These are phyloP conservation scores for Halocaridina rubra DNA, from an alignment of 2,888 invertebrate species.

Conservation along the genomic window DNA sequence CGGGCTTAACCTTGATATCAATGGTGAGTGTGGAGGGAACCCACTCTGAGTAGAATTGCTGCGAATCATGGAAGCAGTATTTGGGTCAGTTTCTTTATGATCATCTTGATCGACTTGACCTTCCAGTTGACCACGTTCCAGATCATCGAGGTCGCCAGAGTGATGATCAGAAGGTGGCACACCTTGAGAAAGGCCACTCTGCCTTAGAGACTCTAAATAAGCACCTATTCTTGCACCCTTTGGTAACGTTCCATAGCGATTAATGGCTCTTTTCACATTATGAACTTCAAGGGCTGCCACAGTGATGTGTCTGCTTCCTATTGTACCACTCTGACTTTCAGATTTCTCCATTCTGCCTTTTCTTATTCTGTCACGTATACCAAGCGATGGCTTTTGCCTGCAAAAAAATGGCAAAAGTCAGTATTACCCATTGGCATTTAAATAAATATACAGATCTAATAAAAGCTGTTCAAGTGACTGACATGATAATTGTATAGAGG, in stretches of 20 bases:
- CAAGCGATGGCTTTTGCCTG: slow-evolving; percentile 44
- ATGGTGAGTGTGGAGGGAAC: slow-evolving; percentile 64
- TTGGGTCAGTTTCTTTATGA: slow-evolving; percentile 68
- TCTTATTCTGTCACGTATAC: slow-evolving; percentile 41
- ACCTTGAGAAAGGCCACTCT: slow-evolving; percentile 75
- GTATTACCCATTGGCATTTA: too few relatives aligned
- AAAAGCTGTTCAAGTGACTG: too few relatives aligned
- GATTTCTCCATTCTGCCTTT: slow-evolving; percentile 55
- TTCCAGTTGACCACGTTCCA: slow-evolving; percentile 20
- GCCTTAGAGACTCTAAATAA: slow-evolving; percentile 91
- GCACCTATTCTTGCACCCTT: slow-evolving; percentile 97
- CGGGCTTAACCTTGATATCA: slow-evolving; percentile 74
- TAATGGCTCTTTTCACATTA: slow-evolving; percentile 93
- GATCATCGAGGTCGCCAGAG: not conserved
- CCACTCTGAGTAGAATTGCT: slow-evolving; percentile 87
- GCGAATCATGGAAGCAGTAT: slow-evolving; percentile 77
- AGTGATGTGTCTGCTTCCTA: slow-evolving; percentile 44
- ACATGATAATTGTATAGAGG: too few relatives aligned
- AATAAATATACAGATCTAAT: too few relatives aligned
- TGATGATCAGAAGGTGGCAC: slow-evolving; percentile 63
- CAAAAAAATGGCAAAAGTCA: not conserved
- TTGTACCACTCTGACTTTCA: slow-evolving; percentile 52
- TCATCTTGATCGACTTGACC: slow-evolving; percentile 21
- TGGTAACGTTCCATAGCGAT: slow-evolving; percentile 94
- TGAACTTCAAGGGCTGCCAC: slow-evolving; percentile 85